Conservation (phyloP, 2,888 invertebrate species). For the Parapristionchus giblindavisi region DNA sequence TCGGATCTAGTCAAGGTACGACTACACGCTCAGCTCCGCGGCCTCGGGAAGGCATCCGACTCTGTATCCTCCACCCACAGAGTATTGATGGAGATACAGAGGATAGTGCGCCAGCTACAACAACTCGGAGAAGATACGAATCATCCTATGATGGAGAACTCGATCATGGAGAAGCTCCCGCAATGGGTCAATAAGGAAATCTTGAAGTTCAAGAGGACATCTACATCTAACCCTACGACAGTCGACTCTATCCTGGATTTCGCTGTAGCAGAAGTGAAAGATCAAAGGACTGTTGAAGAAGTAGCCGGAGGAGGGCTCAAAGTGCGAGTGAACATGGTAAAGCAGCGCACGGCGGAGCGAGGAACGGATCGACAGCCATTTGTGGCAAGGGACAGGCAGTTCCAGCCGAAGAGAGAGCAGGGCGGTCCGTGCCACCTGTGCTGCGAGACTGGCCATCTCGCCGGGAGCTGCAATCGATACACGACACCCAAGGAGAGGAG, state of each 20-base stretch:
- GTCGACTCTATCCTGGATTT: neutral
- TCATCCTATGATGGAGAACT: neutral
- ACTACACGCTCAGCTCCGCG: neutral
- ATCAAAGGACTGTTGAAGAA: slow-evolving; percentile 1
- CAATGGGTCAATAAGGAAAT: slow-evolving; percentile 1
- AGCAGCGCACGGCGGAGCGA: neutral
- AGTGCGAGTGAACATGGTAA: neutral
- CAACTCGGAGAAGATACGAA: slow-evolving; percentile 9
- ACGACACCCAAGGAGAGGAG: neutral
- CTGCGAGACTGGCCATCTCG: neutral
- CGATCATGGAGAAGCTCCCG: slow-evolving; percentile 1
- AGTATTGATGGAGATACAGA: neutral
- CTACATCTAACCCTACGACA: neutral
- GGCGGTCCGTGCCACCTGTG: neutral
- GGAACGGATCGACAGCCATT: neutral
- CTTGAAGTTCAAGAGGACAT: neutral
- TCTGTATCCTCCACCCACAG: neutral
- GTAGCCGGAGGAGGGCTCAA: neutral
- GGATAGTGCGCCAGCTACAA: neutral
- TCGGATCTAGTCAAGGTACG: neutral
- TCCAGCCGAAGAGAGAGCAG: neutral
- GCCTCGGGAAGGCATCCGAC: neutral
- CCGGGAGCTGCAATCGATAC: neutral
- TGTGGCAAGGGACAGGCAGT: neutral
- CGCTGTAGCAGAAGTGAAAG: neutral